Conservation (phyloP, 2,888 invertebrate species). For the Catocala sponsa region DNA sequence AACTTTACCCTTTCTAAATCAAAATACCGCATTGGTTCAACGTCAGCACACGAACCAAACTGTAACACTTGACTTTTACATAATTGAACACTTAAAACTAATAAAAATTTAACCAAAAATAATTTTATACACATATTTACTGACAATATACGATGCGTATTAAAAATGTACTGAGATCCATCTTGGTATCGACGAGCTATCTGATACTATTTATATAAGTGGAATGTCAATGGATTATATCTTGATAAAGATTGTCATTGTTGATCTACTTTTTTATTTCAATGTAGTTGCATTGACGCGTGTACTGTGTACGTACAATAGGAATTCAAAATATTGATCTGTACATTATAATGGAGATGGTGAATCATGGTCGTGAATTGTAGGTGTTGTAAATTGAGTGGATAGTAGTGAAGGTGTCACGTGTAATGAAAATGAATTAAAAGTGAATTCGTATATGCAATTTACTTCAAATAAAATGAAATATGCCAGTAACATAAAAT, state of each 20-base stretch:
- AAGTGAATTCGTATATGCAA: no score
- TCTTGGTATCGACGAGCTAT: conserved; percentile 30
- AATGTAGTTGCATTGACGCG: no score
- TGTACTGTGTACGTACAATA: no score
- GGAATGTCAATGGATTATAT: conserved; percentile 12
- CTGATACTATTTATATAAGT: conserved; percentile 25
- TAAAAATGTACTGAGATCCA: conserved; percentile 10
- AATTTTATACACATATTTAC: conserved; percentile 53
- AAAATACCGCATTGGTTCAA: conserved; percentile 74
- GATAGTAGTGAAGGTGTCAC: no score
- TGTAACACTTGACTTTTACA: conserved; percentile 69
- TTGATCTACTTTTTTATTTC: no score
- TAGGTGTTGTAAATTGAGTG: no score
- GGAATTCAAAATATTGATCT: conserved; percentile 1
- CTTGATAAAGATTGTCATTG: conserved; percentile 13
- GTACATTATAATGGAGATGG: background rate
- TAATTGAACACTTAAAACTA: conserved; percentile 39
- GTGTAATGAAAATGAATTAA: no score
- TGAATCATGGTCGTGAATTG: background rate
- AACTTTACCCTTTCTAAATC: conserved; percentile 72
- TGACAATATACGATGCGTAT: conserved; percentile 15
- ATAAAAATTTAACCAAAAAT: conserved; percentile 37
- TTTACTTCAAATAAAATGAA: no score
- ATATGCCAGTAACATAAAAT: no score
- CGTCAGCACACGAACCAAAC: conserved; percentile 70